Percentiles rank a stretch among this genome's conserved stretches.
Evolutionary conservation across 2,888 invertebrate genomes (phyloP).

Genomic region (Eurois occulta): DNA sequence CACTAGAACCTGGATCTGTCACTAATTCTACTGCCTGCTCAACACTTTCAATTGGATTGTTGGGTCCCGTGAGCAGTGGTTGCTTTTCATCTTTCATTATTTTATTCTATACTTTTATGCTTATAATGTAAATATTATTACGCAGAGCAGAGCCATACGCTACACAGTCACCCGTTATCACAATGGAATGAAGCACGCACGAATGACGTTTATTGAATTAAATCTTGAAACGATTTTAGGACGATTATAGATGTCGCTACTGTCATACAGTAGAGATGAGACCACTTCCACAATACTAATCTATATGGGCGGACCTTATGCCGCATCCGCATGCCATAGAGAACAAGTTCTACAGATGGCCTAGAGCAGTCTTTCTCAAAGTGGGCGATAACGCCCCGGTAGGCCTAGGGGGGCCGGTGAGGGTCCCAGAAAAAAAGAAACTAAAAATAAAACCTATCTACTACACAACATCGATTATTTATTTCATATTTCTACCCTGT

Average conservation of each 20-base stretch:
- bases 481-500: no score
- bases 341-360: no score
- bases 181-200: conserved; percentile 49
- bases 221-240: conserved; percentile 5
- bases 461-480: no score
- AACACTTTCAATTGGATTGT: conserved; percentile 78
- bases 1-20: conserved; percentile 74
- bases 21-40: conserved; percentile 83
- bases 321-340: no score
- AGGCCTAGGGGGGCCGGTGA: no score
- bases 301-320: not conserved
- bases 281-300: not conserved
- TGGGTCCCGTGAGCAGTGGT: conserved; percentile 91
- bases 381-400: no score
- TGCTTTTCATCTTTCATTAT: conserved; percentile 93
- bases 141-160: conserved; percentile 67
- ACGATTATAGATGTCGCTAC: conserved; percentile 18
- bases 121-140: conserved; percentile 64
- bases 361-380: no score
- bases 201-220: conserved; percentile 10
- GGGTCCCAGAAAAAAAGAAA: no score
- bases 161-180: conserved; percentile 55
- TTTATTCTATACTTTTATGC: conserved; percentile 65
- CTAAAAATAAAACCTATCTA: no score
- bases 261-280: conserved; percentile 5